Conservation (phyloP, 1,140 invertebrate genomes). For the Meloidogyne hapla region DNA sequence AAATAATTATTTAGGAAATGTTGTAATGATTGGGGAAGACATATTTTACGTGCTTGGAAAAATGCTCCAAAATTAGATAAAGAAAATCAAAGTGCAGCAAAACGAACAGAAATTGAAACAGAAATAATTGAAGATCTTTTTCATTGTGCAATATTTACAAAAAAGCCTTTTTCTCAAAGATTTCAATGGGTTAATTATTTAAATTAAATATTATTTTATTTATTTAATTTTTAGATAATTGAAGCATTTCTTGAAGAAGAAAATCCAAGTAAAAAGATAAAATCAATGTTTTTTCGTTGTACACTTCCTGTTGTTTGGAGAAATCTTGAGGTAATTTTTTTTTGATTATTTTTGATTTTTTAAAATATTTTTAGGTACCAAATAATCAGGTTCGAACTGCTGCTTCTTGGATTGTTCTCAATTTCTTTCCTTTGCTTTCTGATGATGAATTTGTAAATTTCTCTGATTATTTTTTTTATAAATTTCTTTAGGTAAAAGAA, state of each 20-base stretch:
- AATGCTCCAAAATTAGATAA: constrained; percentile 19
- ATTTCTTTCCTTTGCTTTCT: constrained; percentile 27
- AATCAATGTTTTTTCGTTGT: constrained; percentile 31
- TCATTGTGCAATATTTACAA: constrained; percentile 12
- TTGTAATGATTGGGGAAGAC: constrained; percentile 21
- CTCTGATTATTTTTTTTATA: neutral
- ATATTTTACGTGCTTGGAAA: constrained; percentile 34
- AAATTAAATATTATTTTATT: neutral
- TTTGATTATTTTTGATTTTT: neutral
- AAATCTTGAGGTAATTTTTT: constrained; percentile 22
- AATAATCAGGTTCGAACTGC: constrained; percentile 33
- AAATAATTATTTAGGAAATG: constrained; percentile 18
- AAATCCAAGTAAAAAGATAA: constrained; percentile 24
- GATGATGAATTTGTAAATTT: constrained; percentile 35
- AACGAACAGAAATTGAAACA: constrained; percentile 16
- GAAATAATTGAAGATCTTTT: constrained; percentile 30
- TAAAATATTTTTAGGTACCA: constrained; percentile 19
- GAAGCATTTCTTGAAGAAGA: constrained; percentile 29
- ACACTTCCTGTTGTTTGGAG: constrained; percentile 32
- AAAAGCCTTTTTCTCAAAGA: constrained; percentile 16
- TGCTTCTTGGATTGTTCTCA: constrained; percentile 27
- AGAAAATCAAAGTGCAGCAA: constrained; percentile 15
- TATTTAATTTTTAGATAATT: constrained; percentile 23
- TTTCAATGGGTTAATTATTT: constrained; percentile 32
- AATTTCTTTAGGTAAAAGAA: constrained; percentile 16